phyloP scores from a whole-genome alignment of 2,888 invertebrate species.

The Globia sparganii region DNA sequence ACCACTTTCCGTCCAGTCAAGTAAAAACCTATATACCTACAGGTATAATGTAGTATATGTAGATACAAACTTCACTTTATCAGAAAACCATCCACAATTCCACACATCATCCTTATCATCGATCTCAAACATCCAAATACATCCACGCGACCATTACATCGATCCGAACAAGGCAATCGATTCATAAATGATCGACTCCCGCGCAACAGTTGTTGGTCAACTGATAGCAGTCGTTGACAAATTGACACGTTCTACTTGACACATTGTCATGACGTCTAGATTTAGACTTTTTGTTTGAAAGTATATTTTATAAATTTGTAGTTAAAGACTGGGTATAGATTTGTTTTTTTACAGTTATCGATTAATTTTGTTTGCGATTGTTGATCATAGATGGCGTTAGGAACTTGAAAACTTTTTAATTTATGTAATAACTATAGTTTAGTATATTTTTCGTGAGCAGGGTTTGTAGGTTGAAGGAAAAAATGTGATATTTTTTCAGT shows the following conservation, averaged over 20 bases:
- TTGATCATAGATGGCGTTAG: conserved; percentile 54
- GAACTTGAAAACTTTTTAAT: not conserved
- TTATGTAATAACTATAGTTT: not conserved
- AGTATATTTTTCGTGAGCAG: not conserved
- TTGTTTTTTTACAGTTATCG: not conserved
- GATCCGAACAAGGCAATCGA: conserved; percentile 65
- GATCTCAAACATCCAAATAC: conserved; percentile 42
- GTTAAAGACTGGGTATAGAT: not conserved
- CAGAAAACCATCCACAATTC: conserved; percentile 10
- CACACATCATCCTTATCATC: conserved; percentile 37
- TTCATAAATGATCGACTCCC: conserved; percentile 71
- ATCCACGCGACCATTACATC: conserved; percentile 43
- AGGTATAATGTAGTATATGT: too few relatives aligned
- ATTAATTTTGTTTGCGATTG: conserved; percentile 17
- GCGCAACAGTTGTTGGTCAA: conserved; percentile 72
- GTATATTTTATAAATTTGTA: conserved; percentile 9
- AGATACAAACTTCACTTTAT: conserved; percentile 1
- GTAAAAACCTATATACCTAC: not conserved
- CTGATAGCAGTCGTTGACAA: conserved; percentile 63
- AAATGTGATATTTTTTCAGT: not conserved
- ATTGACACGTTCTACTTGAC: conserved; percentile 72
- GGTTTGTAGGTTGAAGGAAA: not conserved
- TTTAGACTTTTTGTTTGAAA: conserved; percentile 36
- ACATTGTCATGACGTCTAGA: conserved; percentile 49
- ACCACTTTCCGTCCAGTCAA: not conserved